Percentiles rank a stretch among this genome's conserved stretches.
Conservation (phyloP, 2,797 vertebrate genomes). For the Microcaecilia unicolor region DNA sequence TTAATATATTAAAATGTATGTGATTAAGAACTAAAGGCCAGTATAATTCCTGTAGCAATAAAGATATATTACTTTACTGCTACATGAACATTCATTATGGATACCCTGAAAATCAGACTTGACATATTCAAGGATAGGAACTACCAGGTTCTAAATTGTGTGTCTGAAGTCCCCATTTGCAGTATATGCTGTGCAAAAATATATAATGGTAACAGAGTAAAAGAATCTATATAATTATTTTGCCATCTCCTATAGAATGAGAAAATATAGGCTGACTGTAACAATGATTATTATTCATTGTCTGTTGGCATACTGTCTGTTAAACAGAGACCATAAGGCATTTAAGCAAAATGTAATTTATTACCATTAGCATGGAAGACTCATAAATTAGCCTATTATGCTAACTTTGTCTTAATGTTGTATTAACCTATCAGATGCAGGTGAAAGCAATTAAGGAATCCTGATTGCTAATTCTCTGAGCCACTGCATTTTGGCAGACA, state of each 20-base stretch:
- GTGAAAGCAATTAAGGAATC: constrained; percentile 28
- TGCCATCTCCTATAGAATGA: neutral
- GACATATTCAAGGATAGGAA: too few species aligned
- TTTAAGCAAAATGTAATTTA: constrained; percentile 14
- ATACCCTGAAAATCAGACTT: too few species aligned
- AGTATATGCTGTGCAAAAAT: too few species aligned
- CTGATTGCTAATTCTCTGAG: constrained; percentile 25
- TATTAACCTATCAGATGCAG: constrained; percentile 23
- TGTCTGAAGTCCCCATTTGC: too few species aligned
- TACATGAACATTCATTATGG: too few species aligned
- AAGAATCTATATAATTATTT: too few species aligned
- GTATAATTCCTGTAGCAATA: too few species aligned
- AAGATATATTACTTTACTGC: too few species aligned
- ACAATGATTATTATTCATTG: constrained; percentile 11
- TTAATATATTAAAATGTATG: too few species aligned
- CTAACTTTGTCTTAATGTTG: constrained; percentile 24
- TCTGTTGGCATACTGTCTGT: constrained; percentile 13
- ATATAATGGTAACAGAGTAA: too few species aligned
- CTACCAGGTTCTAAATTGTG: too few species aligned
- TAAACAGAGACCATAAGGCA: constrained; percentile 2
- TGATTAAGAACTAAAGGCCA: too few species aligned
- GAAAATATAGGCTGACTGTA: constrained; percentile 11
- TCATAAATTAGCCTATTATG: constrained; percentile 13
- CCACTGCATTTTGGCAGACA: constrained; percentile 20
- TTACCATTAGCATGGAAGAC: constrained; percentile 23